These are phyloP conservation scores for Rachycentron canadum DNA, from an alignment of 2,797 vertebrate species.

Conservation along the genomic window DNA sequence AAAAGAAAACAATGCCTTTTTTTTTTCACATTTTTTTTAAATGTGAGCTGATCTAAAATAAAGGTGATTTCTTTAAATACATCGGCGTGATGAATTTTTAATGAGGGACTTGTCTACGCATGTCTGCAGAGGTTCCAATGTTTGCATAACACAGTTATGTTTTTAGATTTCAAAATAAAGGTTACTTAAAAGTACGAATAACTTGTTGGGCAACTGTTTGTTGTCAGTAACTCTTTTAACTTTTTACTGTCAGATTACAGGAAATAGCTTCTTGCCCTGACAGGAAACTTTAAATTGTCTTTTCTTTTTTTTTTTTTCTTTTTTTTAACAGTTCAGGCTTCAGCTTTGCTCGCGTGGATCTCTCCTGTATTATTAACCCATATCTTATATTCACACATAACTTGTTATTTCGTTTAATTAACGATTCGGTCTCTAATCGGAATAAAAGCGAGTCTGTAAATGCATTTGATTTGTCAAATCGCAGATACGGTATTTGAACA, in stretches of 20 bases:
- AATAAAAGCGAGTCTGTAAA: background rate
- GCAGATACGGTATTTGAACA: background rate
- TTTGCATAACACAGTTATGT: constrained; percentile 13
- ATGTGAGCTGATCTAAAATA: constrained; percentile 28
- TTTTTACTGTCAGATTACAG: background rate
- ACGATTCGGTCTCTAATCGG: background rate
- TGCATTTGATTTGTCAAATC: background rate
- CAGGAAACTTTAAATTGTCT: too few relatives aligned
- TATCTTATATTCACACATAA: background rate
- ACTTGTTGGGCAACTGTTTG: background rate
- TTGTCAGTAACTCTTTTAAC: background rate
- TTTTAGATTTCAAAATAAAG: constrained; percentile 45
- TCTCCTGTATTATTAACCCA: too few relatives aligned
- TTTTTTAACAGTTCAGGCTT: background rate
- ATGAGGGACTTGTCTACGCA: constrained; percentile 62
- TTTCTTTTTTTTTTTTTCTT: background rate
- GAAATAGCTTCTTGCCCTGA: background rate
- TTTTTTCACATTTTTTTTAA: background rate
- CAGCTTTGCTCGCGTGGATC: background rate
- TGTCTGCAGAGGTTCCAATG: constrained; percentile 37
- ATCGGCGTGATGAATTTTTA: constrained; percentile 69
- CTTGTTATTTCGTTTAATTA: background rate
- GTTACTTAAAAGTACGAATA: constrained; percentile 7
- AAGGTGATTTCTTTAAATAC: constrained; percentile 52
- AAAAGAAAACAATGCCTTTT: background rate